Evolutionary conservation across 2,113 vertebrate genomes (phyloP), one percentile per base, ranked within the genome.

Genomic region (Scolopax mira): DNA sequence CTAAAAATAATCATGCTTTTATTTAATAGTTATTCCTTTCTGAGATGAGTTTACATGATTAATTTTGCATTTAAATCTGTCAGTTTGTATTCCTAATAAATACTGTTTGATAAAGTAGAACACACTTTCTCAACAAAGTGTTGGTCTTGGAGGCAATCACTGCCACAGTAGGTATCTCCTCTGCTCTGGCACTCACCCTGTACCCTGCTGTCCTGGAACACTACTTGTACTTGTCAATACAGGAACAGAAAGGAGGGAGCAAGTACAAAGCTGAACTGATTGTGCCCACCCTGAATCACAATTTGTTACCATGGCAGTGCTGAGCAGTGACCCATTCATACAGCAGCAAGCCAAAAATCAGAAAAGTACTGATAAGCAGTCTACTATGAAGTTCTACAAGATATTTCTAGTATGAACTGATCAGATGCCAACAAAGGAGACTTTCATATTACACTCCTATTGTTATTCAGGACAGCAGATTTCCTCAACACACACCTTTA

Each of bases 1-100:
- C 72, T 91, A 60, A 91, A 90, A 94, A 88, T 28, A 82, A 35
- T 57, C 49, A 12, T 35, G 69, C 51, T 93, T 94, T 94, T 87
- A 65, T 91, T 85, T n/a, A 54, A 60, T 42, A 65, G 28, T 41
- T 90, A 49, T 42, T 86, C 24, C 74, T 52, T 70, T 79, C 28
- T 79, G 42, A 66, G 48, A 28, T 19, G 65, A 33, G 37, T 95
- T 91, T 74, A 86, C 55, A 88, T 60, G 5, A 65, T 71, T 61
- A 58, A 69, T 61, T 93, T 55, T 93, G 69, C 72, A 82, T 90
- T 82, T 91, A 49, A 92, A 95, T 91, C 61, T 95, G 80, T 90
- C 72, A 30, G 9, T 67, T 35, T 88, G 35, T 73, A 77, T 88
- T 96, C 82, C 62, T 79, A 95, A 96, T 97, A 97, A 97, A 97